These are phyloP conservation scores for Holcopasites calliopsidis DNA, from an alignment of 1,140 invertebrate species.

Conservation along the genomic window DNA sequence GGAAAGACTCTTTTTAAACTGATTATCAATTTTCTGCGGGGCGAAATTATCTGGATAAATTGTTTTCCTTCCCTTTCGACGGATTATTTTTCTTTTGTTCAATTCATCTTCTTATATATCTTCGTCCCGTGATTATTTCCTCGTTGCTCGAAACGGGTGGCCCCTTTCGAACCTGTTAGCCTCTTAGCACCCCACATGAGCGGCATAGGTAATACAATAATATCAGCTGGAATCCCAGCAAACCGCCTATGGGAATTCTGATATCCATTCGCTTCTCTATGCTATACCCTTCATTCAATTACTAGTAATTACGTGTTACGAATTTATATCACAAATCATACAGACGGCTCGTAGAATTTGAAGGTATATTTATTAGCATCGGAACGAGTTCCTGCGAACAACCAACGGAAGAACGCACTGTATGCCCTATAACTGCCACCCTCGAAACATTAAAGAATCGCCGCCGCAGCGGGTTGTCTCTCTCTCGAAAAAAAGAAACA, in stretches of 20 bases:
- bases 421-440: not conserved
- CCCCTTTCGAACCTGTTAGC: constrained; percentile 32
- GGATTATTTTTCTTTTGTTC: not conserved
- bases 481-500: not conserved
- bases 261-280: not conserved
- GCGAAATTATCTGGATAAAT: not conserved
- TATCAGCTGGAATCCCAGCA: not conserved
- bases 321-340: too few species aligned
- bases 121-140: not conserved
- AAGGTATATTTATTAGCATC: too few species aligned
- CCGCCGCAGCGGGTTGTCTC: not conserved
- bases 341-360: too few species aligned
- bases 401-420: too few species aligned
- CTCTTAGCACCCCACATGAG: not conserved
- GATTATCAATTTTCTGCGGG: not conserved
- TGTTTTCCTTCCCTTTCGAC: not conserved
- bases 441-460: not conserved
- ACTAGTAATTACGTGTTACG: too few species aligned
- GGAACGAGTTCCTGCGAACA: too few species aligned
- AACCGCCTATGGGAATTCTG: not conserved
- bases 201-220: not conserved
- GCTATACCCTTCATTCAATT: not conserved
- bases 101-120: not conserved
- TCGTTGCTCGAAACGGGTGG: constrained; percentile 25
- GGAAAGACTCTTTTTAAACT: not conserved